phyloP scores from a whole-genome alignment of 2,113 vertebrate genomes.

The Eulemur macaco region DNA sequence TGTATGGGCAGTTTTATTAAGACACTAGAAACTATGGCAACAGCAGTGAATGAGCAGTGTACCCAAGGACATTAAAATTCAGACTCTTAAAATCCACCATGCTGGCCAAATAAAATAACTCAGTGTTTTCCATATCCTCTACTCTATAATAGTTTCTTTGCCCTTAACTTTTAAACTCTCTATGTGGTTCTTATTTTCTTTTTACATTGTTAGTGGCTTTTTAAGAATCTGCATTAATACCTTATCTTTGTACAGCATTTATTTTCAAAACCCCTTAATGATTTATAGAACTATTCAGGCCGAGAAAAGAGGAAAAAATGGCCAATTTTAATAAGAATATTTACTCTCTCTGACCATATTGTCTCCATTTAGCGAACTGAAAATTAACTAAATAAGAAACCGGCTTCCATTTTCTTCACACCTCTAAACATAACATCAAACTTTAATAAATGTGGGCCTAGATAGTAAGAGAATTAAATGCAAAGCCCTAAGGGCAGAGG shows the following conservation, averaged over 20 bases:
- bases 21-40: not conserved
- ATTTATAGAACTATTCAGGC: conserved; percentile 5
- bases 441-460: conserved; percentile 66
- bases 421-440: conserved; percentile 70
- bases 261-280: not conserved
- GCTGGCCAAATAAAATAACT: not conserved
- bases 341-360: conserved; percentile 43
- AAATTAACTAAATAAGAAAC: conserved; percentile 65
- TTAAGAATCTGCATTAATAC: not conserved
- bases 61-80: not conserved
- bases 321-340: conserved; percentile 47
- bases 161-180: not conserved
- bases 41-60: not conserved
- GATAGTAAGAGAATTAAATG: conserved; percentile 66
- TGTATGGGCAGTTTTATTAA: not conserved
- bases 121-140: not conserved
- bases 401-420: conserved; percentile 50
- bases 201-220: not conserved
- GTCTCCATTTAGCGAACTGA: conserved; percentile 19
- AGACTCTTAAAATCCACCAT: not conserved
- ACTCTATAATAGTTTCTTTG: not conserved
- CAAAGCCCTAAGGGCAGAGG: conserved; percentile 68
- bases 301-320: not conserved
- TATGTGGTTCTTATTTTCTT: not conserved
- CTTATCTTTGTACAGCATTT: conserved; percentile 21